Evolutionary conservation across 1,140 invertebrate genomes (phyloP).

Genomic region (Triops longicaudatus): DNA sequence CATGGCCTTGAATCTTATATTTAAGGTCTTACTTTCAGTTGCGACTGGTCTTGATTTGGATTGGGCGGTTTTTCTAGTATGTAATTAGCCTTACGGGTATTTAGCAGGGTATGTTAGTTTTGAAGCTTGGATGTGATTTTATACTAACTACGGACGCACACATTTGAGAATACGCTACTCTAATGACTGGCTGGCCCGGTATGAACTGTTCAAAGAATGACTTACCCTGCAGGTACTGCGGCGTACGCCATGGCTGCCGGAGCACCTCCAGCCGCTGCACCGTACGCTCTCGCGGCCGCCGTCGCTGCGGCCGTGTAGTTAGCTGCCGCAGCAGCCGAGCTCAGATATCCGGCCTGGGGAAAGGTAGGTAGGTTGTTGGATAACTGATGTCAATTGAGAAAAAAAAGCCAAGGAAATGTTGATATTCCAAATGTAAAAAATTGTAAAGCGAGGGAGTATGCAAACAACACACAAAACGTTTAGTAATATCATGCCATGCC

Average conservation of each 20-base stretch:
- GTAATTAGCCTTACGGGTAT: not conserved
- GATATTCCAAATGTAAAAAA: not conserved
- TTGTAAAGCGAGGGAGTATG: not conserved
- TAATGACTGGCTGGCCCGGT: not conserved
- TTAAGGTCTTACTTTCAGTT: not conserved
- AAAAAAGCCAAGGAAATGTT: not conserved
- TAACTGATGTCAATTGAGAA: not conserved
- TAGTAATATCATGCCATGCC: constrained; percentile 3
- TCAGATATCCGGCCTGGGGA: constrained; percentile 39
- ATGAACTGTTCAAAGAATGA: constrained; percentile 19
- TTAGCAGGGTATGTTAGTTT: not conserved
- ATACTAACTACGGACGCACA: no score
- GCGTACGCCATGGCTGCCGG: constrained; percentile 53
- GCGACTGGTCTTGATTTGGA: not conserved
- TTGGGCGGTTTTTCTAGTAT: not conserved
- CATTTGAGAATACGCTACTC: not conserved
- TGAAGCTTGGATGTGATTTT: not conserved
- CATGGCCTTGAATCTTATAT: not conserved
- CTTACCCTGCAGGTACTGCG: constrained; percentile 57
- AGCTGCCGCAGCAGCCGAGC: constrained; percentile 59
- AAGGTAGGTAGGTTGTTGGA: not conserved
- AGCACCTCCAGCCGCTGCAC: constrained; percentile 56
- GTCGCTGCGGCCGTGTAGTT: constrained; percentile 72
- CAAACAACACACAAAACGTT: not conserved
- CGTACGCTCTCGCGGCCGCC: constrained; percentile 65